A percentile compares a stretch with the other conserved stretches of the same genome.
phyloP scores from a whole-genome alignment of 1,140 invertebrate genomes.

The Homalodisca vitripennis region DNA sequence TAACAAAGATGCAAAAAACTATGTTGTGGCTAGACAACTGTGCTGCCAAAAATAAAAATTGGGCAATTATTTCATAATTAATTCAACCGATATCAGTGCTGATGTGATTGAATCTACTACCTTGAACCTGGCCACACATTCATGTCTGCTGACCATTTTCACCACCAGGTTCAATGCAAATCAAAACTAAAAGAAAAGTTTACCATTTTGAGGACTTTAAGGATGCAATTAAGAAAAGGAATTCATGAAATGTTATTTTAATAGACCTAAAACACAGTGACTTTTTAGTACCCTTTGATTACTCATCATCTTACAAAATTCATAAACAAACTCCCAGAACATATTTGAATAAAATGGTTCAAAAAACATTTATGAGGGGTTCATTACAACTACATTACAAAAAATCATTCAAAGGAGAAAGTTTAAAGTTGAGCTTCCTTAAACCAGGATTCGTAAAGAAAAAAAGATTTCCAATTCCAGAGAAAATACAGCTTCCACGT shows the following conservation, averaged over 20 bases:
- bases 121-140: conserved; percentile 44
- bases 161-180: conserved; percentile 41
- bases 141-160: conserved; percentile 44
- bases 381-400: conserved; percentile 6
- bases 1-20: conserved; percentile 27
- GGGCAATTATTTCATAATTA: conserved; percentile 35
- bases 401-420: background rate
- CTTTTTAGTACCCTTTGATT: background rate
- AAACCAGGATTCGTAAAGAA: no score
- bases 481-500: background rate
- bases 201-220: conserved; percentile 14
- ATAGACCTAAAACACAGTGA: conserved; percentile 1
- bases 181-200: conserved; percentile 13
- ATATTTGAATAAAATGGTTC: no score
- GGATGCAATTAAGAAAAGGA: conserved; percentile 4
- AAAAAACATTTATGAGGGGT: conserved; percentile 8
- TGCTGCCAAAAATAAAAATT: conserved; percentile 38
- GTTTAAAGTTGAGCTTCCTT: background rate
- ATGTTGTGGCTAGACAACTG: conserved; percentile 41
- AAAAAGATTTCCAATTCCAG: background rate
- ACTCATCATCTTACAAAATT: no score
- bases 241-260: conserved; percentile 7
- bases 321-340: no score
- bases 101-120: conserved; percentile 36
- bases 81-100: conserved; percentile 39